Percentiles rank a stretch among this genome's conserved stretches.
These are phyloP conservation scores for Reticulitermes lucifugus DNA, from an alignment of 2,888 invertebrate species.

Conservation along the genomic window DNA sequence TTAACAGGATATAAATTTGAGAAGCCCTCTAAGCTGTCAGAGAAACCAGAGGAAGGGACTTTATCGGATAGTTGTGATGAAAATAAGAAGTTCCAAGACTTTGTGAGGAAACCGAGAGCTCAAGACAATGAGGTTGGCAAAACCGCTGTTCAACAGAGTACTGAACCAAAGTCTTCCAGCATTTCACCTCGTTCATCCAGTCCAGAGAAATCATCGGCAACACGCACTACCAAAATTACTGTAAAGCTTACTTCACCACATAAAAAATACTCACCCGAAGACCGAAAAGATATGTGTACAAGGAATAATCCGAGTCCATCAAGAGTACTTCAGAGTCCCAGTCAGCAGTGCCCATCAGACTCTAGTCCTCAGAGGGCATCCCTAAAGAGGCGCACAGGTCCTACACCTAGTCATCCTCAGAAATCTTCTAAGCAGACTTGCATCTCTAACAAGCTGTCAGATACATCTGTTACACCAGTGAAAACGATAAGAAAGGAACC, in stretches of 20 bases:
- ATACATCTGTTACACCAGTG: not conserved
- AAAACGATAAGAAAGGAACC: not conserved
- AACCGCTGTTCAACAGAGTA: not conserved
- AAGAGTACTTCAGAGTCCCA: not conserved
- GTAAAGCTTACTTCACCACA: slow-evolving; percentile 26
- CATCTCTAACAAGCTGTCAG: not conserved
- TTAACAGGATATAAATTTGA: no score
- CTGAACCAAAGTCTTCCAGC: slow-evolving; percentile 45
- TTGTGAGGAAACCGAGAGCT: not conserved
- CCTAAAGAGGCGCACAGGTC: slow-evolving; percentile 5
- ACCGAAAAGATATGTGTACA: not conserved
- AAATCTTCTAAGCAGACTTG: slow-evolving; percentile 1
- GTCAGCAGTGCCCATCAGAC: not conserved
- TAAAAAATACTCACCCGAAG: not conserved
- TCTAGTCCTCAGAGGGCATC: slow-evolving; percentile 43
- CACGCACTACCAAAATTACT: slow-evolving; percentile 22
- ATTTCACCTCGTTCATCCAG: slow-evolving; percentile 54
- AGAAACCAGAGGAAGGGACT: not conserved
- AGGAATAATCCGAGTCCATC: not conserved
- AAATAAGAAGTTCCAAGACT: not conserved
- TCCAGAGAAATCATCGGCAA: slow-evolving; percentile 53
- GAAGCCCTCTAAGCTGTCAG: not conserved
- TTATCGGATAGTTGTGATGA: not conserved
- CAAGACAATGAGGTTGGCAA: not conserved
- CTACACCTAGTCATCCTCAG: not conserved